Base-by-base conservation (phyloP, 2,888 invertebrate species). In the Calameuta idolon region DNA sequence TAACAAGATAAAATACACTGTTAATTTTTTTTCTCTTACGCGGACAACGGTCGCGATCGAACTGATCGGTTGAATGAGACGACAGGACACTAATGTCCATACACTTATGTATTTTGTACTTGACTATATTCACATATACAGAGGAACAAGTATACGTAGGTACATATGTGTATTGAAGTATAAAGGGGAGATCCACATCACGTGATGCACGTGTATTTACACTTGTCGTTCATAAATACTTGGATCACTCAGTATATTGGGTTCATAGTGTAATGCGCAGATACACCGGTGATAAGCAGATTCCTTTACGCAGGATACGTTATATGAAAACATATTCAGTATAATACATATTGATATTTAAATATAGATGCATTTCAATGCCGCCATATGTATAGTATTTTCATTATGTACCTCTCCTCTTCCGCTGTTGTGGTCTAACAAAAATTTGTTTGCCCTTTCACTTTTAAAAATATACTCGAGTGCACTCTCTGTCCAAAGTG, bases 41-140 rank as follows among this genome's bases (percentile, higher is more conserved):
- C 71, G 78, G 73, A 34, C 88, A 85, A 84, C 87, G 87, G 85
- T 82, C 85, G 84, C 87, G 82, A 86, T 83, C 85, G 82, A 83
- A 91, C 90, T 91, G 90, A 85, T 89, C 87, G 88, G 84, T 86
- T 82, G 83, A 86, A 87, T 85, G 86, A 85, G 77, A 85, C 85
- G 86, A 82, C 88, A 85, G 87, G 86, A 88, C 87, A 85, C 84
- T 89, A 86, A 73, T 76, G 73, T 78, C 33, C 40, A 71, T 77
- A 71, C 77, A 35, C 74, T 34, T 75, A 15, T 15, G 69, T 34
- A n/a, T 75, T 31, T 34, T 40, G 11, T 34, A n/a, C 33, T 75
- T 30, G 30, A 74, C 71, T 76, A 37, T 73, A 55, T 76, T 40
- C 34, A n/a, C 68, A 12, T 31, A 30, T 69, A 30, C 37, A 34